Evolutionary conservation across 2,113 vertebrate genomes (phyloP).

Genomic region (Sapayoa aenigma): DNA sequence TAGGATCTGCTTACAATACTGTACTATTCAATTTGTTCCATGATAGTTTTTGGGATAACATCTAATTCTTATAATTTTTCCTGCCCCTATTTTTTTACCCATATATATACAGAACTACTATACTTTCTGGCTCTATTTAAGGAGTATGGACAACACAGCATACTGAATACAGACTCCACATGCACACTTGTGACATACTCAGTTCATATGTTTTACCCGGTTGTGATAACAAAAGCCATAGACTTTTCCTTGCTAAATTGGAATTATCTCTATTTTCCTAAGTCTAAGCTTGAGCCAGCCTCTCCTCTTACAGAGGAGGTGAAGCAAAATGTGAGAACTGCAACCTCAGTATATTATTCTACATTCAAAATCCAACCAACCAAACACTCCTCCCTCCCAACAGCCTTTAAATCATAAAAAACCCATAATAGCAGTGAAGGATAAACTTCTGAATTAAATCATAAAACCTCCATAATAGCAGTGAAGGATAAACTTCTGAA

Average conservation of each 20-base stretch:
- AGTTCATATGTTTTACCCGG: too few relatives aligned
- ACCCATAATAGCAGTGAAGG: not conserved
- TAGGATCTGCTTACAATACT: not conserved
- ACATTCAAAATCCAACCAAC: not conserved
- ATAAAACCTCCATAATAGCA: too few relatives aligned
- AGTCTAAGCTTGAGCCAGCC: not conserved
- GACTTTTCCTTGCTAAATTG: not conserved
- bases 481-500: not conserved
- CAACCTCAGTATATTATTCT: not conserved
- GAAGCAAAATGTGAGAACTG: not conserved
- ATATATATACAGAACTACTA: not conserved
- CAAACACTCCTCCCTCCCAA: not conserved
- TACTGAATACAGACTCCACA: not conserved
- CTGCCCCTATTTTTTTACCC: not conserved
- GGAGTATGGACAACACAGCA: not conserved
- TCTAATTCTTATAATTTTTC: not conserved
- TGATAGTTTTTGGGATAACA: not conserved
- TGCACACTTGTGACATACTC: not conserved
- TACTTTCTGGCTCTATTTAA: not conserved
- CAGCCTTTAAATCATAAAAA: not conserved
- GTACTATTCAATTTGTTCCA: not conserved
- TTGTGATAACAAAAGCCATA: too few relatives aligned
- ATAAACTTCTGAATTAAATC: not conserved
- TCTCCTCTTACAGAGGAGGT: not conserved
- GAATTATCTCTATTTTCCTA: not conserved